Conservation (phyloP, 2,797 vertebrate genomes). For the Acrossocheilus fasciatus region DNA sequence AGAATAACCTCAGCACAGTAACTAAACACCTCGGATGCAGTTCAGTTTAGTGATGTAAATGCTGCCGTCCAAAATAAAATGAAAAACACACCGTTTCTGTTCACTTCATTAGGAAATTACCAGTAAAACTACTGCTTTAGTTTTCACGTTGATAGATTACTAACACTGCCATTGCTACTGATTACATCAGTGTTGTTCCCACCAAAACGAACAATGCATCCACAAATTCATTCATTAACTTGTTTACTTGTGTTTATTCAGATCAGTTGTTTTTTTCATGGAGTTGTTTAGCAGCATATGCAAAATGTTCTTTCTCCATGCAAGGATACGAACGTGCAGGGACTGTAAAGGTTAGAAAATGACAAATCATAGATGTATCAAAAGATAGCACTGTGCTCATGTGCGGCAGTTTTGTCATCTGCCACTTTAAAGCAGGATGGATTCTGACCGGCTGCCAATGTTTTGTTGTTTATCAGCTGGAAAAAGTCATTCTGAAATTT, state of each 20-base stretch:
- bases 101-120: background rate
- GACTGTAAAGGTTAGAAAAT: background rate
- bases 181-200: background rate
- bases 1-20: background rate
- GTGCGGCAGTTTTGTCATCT: no score
- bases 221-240: background rate
- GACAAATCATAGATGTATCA: background rate
- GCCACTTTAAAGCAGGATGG: no score
- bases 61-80: background rate
- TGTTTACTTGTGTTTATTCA: background rate
- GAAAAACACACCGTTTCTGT: background rate
- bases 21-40: background rate
- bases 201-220: background rate
- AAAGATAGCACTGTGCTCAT: no score
- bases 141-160: background rate
- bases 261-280: background rate
- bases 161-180: background rate
- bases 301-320: background rate
- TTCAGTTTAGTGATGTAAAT: slow-evolving; percentile 2
- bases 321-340: background rate
- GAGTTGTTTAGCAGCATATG: background rate
- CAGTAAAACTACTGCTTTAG: background rate
- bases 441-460: no score
- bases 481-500: no score
- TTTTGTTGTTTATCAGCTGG: no score